Base-by-base conservation (phyloP, 1,140 invertebrate genomes). In the Wiebesia pumilae region DNA sequence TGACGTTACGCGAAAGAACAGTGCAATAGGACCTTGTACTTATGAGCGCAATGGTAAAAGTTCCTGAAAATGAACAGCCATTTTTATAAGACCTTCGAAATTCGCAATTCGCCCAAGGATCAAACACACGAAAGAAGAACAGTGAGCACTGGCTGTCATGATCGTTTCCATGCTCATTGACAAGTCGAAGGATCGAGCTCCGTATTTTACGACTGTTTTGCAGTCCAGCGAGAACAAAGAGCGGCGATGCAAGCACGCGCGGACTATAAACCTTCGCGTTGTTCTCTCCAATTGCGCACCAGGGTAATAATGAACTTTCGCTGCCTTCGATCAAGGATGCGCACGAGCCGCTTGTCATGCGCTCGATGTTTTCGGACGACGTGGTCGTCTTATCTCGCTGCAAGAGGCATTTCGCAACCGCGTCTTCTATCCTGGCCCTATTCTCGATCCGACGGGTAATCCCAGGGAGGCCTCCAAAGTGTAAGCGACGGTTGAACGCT, bases 221-320 rank as follows among this genome's bases (percentile, higher is more conserved):
- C 51, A 19, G 51, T 54, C 7, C 16, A 6, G 12, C 19, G 51
- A 69, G 69, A 40, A 40, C 19, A 40, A 30, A 33, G 65, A 33
- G 65, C 35, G 35, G 69, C 19, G 38, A 16, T 30, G 12, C 9
- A 14, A 35, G 67, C 30, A 69, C 67, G 67, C 67, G 67, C 67
- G 14, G 33, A 9, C 40, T 38, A 43, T 51, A 47, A 79, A 51
- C 77, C 77, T 33, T 47, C 47, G 21, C 6, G 43, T 3, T 16
- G 75, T 47, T 21, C 40, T 19, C 40, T 9, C n/a, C 40, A n/a
- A 35, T 14, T 58, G 30, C 43, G 9, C 47, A 33, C 47, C n/a
- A 79, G 30, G 30, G 16, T 51, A 24, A 58, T 43, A 79, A 79
- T 79, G 47, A 79, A 47, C 77, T 79, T 30, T 79, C 12, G 7